Percentiles rank a stretch among this genome's conserved stretches.
phyloP scores from a whole-genome alignment of 2,888 invertebrate species.

The Acrobasis repandana region DNA sequence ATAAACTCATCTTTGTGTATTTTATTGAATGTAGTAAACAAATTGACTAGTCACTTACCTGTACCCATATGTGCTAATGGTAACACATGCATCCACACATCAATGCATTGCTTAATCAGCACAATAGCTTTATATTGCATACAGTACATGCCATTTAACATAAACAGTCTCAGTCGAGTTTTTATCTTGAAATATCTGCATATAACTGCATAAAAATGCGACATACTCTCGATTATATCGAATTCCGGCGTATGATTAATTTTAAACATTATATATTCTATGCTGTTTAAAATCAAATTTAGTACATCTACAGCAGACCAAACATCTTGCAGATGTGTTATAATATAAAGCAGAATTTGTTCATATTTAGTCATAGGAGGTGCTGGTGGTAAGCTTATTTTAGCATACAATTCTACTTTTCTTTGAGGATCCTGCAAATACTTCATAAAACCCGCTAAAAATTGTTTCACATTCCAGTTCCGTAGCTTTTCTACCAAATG shows the following conservation, averaged over 20 bases:
- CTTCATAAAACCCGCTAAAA: conserved; percentile 55
- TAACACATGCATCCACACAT: conserved; percentile 68
- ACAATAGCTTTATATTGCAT: conserved; percentile 65
- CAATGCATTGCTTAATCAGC: conserved; percentile 66
- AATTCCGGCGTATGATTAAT: conserved; percentile 63
- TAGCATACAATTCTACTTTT: conserved; percentile 57
- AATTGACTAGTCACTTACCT: conserved; percentile 54
- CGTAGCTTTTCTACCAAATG: conserved; percentile 53
- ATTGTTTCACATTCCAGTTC: conserved; percentile 45
- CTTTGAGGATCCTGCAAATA: conserved; percentile 57
- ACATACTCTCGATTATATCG: conserved; percentile 60
- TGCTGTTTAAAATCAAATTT: conserved; percentile 49
- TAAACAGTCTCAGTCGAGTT: conserved; percentile 60
- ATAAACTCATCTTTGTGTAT: no score
- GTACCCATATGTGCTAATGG: conserved; percentile 64
- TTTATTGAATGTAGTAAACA: neutral
- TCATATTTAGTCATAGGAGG: conserved; percentile 69
- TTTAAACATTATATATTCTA: conserved; percentile 65
- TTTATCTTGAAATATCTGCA: conserved; percentile 61
- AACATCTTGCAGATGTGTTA: conserved; percentile 45
- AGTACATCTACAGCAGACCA: conserved; percentile 46
- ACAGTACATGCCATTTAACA: conserved; percentile 76
- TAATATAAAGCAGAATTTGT: conserved; percentile 60
- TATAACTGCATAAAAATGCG: conserved; percentile 69
- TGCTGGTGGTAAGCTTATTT: conserved; percentile 46